Evolutionary conservation across 2,888 invertebrate species (phyloP), one percentile per base, ranked within the genome.

Genomic region (Drosophila paramelanica): DNA sequence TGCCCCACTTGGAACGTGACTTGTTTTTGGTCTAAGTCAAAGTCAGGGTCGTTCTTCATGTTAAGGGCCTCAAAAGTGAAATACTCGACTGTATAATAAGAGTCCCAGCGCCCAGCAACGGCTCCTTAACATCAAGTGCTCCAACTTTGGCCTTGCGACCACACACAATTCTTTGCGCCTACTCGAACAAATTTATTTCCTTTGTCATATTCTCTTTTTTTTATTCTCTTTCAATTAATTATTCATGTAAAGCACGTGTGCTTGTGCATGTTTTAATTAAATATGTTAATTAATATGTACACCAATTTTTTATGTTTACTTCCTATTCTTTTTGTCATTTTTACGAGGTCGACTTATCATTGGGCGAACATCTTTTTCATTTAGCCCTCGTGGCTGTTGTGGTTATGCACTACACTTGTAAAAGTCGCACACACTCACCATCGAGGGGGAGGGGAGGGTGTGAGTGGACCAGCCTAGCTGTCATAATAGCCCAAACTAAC

Each of bases 211-310:
- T 43, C 0, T 14, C 23, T 23, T 38, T 36, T 38, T 38, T n/a
- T 17, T n/a, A 41, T 33, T 47, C 33, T 36, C 13, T 31, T 47
- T 45, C 47, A 47, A 55, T 77, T 46, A 67, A 72, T 74, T 64
- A 64, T 77, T 73, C 75, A 73, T 51, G 33, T 55, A 47, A 60
- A 60, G 68, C 74, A 73, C 73, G 78, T 76, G 78, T 49, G 51
- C 52, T 47, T 49, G 38, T 38, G 36, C 49, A 62, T 52, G 17
- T 57, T 53, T 67, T 65, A 69, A 85, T 85, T 85, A 86, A 86
- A 70, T 79, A 85, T 88, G 73, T 67, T 86, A 85, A 82, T 79
- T 85, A 74, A 88, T 71, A 64, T 52, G 25, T n/a, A 49, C n/a
- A 61, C 36, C 43, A 17, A 62, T 56, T 57, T 73, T 46, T 14